Evolutionary conservation across 2,888 invertebrate species (phyloP), one percentile per base, ranked within the genome.

Genomic region (Meta bourneti): DNA sequence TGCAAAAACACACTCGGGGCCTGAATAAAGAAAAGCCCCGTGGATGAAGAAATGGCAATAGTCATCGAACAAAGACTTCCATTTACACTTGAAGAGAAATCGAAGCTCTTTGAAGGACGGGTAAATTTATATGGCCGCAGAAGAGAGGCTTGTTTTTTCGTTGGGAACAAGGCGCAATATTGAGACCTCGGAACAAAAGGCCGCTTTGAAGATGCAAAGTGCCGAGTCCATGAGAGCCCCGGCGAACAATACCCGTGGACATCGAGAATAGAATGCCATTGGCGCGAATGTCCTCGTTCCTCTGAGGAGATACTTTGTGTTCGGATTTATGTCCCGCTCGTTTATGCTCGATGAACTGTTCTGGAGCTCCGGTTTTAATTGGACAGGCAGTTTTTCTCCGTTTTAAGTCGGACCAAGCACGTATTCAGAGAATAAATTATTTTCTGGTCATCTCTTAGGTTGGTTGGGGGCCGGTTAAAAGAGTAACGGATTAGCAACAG

Each of bases 41-140:
- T 51, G 13, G 13, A 72, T 13, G 49, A 49, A 70, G 49, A 81
- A 69, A 72, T 51, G 19, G 20, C 19, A 16, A 82, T 79, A 20
- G 70, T 8, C 49, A 8, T 19, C 75, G 16, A 61, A 84, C 84
- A 84, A 84, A 84, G 75, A 61, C 48, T n/a, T 34, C 75, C 84
- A 84, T 84, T 84, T 84, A 84, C 84, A 84, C 16, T 54, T 84
- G 84, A 84, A 84, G 75, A 75, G 84, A 84, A 75, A 75, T 84
- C 74, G 84, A 84, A 84, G 48, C 84, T 84, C 75, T 84, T 84
- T 52, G 16, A 19, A 75, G 13, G n/a, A n/a, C 54, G 61, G 13
- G 84, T 75, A 84, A 84, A 84, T 84, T 84, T 84, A 84, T 84
- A 84, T 72, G 49, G 70, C n/a, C 54, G 11, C 19, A 81, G 80